A percentile compares a stretch with the other conserved stretches of the same genome.
These are phyloP conservation scores for Sebastes flavidus DNA, from an alignment of 2,797 vertebrate species.

Conservation along the genomic window DNA sequence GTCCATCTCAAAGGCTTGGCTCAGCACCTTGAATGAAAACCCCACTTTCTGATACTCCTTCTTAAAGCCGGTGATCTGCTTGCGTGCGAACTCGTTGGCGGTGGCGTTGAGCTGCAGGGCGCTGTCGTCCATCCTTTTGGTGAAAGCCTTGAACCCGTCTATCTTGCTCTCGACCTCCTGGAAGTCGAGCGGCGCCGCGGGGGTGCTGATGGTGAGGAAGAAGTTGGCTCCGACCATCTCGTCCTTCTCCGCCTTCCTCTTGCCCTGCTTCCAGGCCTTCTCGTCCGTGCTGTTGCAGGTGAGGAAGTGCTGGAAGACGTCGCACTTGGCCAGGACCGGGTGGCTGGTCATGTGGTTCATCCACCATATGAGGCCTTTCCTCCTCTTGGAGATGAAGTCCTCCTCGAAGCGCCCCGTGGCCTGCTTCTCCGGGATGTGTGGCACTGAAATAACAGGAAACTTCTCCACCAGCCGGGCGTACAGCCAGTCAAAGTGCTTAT, in stretches of 20 bases:
- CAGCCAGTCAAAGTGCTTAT: slow-evolving; percentile 99
- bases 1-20: slow-evolving; percentile 97
- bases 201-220: slow-evolving; percentile 94
- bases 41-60: slow-evolving; percentile 99
- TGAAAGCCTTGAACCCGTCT: slow-evolving; percentile 95
- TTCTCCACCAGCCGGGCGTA: slow-evolving; percentile 93
- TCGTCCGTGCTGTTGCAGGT: slow-evolving; percentile 93
- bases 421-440: slow-evolving; percentile 97
- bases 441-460: slow-evolving; percentile 96
- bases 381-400: slow-evolving; percentile 97
- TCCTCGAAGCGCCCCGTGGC: slow-evolving; percentile 97
- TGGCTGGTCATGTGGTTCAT: slow-evolving; percentile 99
- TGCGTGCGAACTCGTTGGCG: slow-evolving; percentile 91
- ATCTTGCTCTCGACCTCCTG: slow-evolving; percentile 96
- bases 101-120: slow-evolving; percentile 92
- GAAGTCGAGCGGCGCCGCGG: slow-evolving; percentile 86
- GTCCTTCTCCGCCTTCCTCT: slow-evolving; percentile 96
- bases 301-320: slow-evolving; percentile 97
- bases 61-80: slow-evolving; percentile 96
- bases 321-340: slow-evolving; percentile 92
- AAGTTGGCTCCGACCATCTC: slow-evolving; percentile 99
- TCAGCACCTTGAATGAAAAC: slow-evolving; percentile 91
- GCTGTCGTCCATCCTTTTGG: slow-evolving; percentile 97
- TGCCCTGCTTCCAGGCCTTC: slow-evolving; percentile 97
- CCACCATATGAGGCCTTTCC: slow-evolving; percentile 96